These are phyloP conservation scores for Ciconia stormi DNA, from an alignment of 2,113 vertebrate species.

Conservation along the genomic window DNA sequence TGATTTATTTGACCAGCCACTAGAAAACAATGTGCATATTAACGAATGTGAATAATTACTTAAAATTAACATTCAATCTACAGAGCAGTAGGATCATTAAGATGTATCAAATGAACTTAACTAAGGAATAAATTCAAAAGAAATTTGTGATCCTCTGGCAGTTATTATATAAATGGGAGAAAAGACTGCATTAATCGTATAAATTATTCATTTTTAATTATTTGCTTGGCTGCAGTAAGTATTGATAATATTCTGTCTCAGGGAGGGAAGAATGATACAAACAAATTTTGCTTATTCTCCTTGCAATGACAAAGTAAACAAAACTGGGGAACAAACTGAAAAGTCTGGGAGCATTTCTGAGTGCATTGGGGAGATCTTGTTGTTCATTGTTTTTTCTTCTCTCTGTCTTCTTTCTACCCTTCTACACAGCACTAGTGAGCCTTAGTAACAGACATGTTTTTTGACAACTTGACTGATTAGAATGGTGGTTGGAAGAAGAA, in stretches of 20 bases:
- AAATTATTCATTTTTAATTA: conserved; percentile 53
- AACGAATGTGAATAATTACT: conserved; percentile 16
- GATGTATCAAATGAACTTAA: conserved; percentile 31
- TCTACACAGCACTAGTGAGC: not conserved
- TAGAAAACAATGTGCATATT: conserved; percentile 23
- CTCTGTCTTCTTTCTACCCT: not conserved
- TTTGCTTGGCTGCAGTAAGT: not conserved
- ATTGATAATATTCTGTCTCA: conserved; percentile 4
- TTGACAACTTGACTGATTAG: not conserved
- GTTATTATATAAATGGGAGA: not conserved
- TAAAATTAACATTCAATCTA: conserved; percentile 12
- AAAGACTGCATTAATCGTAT: conserved; percentile 25
- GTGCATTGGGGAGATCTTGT: not conserved
- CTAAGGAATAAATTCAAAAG: conserved; percentile 32
- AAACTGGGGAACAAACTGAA: not conserved
- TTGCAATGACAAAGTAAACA: not conserved
- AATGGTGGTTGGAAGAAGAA: not conserved
- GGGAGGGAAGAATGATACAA: not conserved
- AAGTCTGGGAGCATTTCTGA: not conserved
- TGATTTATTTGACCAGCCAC: conserved; percentile 11
- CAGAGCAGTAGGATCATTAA: conserved; percentile 3
- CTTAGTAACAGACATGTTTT: not conserved
- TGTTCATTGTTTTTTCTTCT: not conserved
- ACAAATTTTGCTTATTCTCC: not conserved
- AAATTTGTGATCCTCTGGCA: not conserved